Conservation (phyloP, 2,888 invertebrate genomes). For the Isoperla grammatica region DNA sequence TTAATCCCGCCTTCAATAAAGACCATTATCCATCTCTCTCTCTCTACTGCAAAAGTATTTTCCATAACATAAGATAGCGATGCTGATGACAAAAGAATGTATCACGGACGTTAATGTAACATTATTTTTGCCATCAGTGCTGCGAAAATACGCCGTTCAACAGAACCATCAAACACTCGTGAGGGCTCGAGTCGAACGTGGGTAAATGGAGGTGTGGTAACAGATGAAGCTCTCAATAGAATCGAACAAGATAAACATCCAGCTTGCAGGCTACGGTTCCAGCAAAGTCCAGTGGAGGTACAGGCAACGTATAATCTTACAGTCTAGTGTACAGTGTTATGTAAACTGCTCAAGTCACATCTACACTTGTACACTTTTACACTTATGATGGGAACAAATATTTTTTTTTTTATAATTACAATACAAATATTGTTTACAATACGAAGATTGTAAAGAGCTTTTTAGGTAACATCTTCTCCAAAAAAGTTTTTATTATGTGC, state of each 20-base stretch:
- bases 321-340: not conserved
- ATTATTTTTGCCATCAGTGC: not conserved
- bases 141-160: constrained; percentile 1
- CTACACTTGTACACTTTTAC: no score
- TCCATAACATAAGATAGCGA: no score
- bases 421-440: not conserved
- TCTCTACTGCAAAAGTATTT: no score
- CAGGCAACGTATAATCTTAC: not conserved
- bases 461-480: no score
- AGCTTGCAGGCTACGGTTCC: constrained; percentile 75
- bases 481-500: no score
- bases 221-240: constrained; percentile 60
- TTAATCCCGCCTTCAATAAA: no score
- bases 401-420: not conserved
- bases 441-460: no score
- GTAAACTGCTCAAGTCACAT: no score
- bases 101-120: not conserved
- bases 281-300: constrained; percentile 85
- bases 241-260: constrained; percentile 53
- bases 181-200: constrained; percentile 22
- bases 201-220: constrained; percentile 21
- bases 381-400: no score
- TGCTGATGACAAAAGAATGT: no score
- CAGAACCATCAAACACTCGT: not conserved
- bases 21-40: no score